Evolutionary conservation across 2,888 invertebrate genomes (phyloP).

Genomic region (Melitaea athalia): DNA sequence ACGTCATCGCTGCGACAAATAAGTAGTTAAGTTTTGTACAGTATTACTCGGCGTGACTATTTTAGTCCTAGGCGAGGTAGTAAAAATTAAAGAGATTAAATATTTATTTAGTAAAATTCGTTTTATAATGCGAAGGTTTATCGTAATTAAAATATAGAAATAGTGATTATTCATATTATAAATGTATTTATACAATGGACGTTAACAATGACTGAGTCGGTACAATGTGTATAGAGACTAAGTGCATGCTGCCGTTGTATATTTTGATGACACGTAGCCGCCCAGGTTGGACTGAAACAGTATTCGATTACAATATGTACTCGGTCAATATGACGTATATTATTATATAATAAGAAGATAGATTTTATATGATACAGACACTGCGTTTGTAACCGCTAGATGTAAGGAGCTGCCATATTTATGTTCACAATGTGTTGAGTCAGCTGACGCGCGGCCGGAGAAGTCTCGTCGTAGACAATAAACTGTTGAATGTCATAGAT

Average conservation of each 20-base stretch:
- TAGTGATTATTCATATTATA: slow-evolving; percentile 25
- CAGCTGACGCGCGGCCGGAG: slow-evolving; percentile 5
- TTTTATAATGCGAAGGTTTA: slow-evolving; percentile 15
- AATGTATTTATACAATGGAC: slow-evolving; percentile 33
- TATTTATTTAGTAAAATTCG: slow-evolving; percentile 48
- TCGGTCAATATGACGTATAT: slow-evolving; percentile 28
- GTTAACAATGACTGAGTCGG: slow-evolving; percentile 21
- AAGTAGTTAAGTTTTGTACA: slow-evolving; percentile 55
- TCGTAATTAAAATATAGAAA: slow-evolving; percentile 15
- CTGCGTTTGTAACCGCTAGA: slow-evolving; percentile 5
- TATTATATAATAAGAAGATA: slow-evolving; percentile 19
- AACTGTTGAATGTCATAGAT: not conserved
- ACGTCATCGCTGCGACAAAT: slow-evolving; percentile 8
- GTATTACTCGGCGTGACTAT: slow-evolving; percentile 53
- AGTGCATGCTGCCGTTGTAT: slow-evolving; percentile 19
- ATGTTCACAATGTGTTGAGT: not conserved
- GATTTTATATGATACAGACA: slow-evolving; percentile 33
- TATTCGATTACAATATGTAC: slow-evolving; percentile 42
- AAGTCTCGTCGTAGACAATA: slow-evolving; percentile 25
- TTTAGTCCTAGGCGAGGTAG: slow-evolving; percentile 17
- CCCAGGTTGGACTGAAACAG: slow-evolving; percentile 36
- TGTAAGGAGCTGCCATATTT: not conserved
- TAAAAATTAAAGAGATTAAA: slow-evolving; percentile 48
- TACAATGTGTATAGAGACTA: slow-evolving; percentile 14
- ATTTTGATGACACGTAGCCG: slow-evolving; percentile 22